Evolutionary conservation across 2,888 invertebrate genomes (phyloP).

Genomic region (Incurvaria masculella): DNA sequence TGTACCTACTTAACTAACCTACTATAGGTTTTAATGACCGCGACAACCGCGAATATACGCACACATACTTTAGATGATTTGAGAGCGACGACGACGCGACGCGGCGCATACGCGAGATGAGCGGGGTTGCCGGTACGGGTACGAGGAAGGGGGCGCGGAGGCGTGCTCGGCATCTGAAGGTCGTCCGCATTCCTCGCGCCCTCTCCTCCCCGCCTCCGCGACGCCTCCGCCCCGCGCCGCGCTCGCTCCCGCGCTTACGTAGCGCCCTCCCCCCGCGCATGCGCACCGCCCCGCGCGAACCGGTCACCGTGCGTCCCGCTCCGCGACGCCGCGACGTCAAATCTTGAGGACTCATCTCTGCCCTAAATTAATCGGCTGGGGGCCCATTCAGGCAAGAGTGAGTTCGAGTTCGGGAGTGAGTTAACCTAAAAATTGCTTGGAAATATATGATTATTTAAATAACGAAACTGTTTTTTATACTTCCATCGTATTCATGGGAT

Average conservation of each 20-base stretch:
- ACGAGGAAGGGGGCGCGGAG: constrained; percentile 49
- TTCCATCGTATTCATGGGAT: no score
- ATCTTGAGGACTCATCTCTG: no score
- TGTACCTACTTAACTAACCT: no score
- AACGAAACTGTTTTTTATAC: no score
- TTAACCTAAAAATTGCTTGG: no score
- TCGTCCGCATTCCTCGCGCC: constrained; percentile 57
- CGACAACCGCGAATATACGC: constrained; percentile 21
- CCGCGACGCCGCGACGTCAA: constrained; percentile 22
- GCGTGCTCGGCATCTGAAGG: constrained; percentile 56
- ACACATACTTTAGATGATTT: constrained; percentile 29
- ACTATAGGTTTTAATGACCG: no score
- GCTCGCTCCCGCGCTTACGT: constrained; percentile 58
- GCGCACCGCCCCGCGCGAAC: not conserved
- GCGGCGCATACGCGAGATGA: constrained; percentile 49
- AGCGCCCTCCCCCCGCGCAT: constrained; percentile 29
- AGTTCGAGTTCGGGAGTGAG: no score
- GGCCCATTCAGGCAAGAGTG: no score
- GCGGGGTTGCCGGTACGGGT: constrained; percentile 42
- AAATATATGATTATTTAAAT: no score
- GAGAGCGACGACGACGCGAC: constrained; percentile 38
- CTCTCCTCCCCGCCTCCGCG: constrained; percentile 27
- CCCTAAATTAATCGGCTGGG: no score
- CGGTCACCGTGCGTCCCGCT: constrained; percentile 15
- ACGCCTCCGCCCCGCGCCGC: not conserved